Base-by-base conservation (phyloP, 2,797 vertebrate species). In the Cuniculus paca region DNA sequence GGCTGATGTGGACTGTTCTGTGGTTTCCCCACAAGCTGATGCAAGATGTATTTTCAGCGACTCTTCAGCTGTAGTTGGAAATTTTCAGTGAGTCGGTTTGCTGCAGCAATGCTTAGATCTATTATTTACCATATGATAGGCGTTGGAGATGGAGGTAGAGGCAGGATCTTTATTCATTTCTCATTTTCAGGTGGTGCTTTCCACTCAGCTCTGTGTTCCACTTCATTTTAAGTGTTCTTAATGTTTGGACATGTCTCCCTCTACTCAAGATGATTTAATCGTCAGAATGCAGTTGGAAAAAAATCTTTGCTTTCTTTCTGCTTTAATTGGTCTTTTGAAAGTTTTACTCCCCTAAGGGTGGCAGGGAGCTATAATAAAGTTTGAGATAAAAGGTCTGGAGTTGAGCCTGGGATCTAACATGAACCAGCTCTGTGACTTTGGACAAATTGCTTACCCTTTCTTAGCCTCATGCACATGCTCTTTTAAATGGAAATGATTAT, bases 281-380 rank as follows among this genome's bases (percentile, higher is more conserved):
- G 63, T 95, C 87, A 77, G 56, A 60, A 82, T 48, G 90, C 31
- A 81, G 65, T 84, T 56, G 22, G 36, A 45, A 75, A 75, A 84
- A 91, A 84, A 14, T 84, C 91, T 95, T 84, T 2, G 2, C 36
- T 79, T 90, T 93, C 70, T 63, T 72, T 93, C 56, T 58, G 42
- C 61, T 90, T 86, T 96, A 96, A 95, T 96, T 95, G 70, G 68
- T 88, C 39, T 93, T 97, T 91, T 88, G 90, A 93, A 96, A 91
- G 82, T 84, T 96, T 77, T 77, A 34, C 58, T 91, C 20, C 39
- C 39, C 68, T 19, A 3, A 5, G 19, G 52, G 24, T 72, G 45
- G 31, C 45, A 75, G 65, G 36, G 50, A 90, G 34, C 45, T 63
- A 2, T 78, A 74, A 87, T 91, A 70, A 86, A 79, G 17, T 93